Base-by-base conservation (phyloP, 2,113 vertebrate genomes). In the Prietella phreatophila region DNA sequence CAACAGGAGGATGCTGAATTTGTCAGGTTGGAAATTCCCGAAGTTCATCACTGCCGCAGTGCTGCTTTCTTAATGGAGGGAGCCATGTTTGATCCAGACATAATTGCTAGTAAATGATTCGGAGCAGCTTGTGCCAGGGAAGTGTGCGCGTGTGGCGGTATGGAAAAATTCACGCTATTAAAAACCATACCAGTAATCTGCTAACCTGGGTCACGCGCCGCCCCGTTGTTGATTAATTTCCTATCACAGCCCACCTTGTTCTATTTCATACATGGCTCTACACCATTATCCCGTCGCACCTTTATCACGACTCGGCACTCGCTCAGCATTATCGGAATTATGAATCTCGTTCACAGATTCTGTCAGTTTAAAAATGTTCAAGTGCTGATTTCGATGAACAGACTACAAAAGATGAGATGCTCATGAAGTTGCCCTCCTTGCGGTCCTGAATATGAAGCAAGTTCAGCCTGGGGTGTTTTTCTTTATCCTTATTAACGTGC, bases 321-420 rank as follows among this genome's bases (percentile, higher is more conserved):
- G 2, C 33, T 73, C 63, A 17, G 33, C 53, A 8, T 58, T 75
- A 42, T 58, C 27, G 63, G n/a, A 58, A 85, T 65, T 36, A 75
- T n/a, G 53, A 55, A 39, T 42, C 53, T 58, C 14, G 33, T 55
- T 85, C 56, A 25, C 30, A 56, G 19, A 53, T 27, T 30, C 56
- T 13, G 36, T 55, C 61, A 55, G 82, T 53, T 84, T 53, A 17
- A 84, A 53, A 84, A 33, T 67, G 15, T 69, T 20, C 30, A 84
- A 56, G 65, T 56, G 47, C 33, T 84, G 83, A 84, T 73, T 27
- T 36, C 73, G 83, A 56, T 56, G 69, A 73, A 84, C 69, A 69
- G 30, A 17, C 83, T 20, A 53, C 65, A n/a, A 56, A 25, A 36
- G 67, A 73, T 36, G 50, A 25, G 33, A 75, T 42, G 53, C n/a